Evolutionary conservation across 2,888 invertebrate species (phyloP), one percentile per base, ranked within the genome.

Genomic region (Coenonympha arcania): DNA sequence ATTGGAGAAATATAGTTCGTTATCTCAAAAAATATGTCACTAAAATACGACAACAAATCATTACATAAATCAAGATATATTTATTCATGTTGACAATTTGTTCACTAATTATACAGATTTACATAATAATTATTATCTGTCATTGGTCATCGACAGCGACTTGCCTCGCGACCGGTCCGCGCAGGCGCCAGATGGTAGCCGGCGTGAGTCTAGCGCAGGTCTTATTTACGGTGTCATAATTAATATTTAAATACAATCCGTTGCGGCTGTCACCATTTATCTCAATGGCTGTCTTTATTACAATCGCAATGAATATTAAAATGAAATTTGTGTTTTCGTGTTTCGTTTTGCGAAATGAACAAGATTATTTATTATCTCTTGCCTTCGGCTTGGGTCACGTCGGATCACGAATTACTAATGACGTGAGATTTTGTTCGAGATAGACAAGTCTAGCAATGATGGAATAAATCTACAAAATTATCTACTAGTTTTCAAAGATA

Each of bases 151-250:
- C 18, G 28, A 22, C 42, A 13, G 11, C 1, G 13, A n/a, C 6
- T 42, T 30, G 19, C 34, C n/a, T 20, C 18, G 15, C 30, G 30
- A 42, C 48, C 48, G 48, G 48, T 43, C 33, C 22, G 41, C 47
- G 34, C 37, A 13, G 40, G 51, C 50, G 41, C 51, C 51, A 51
- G 47, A 37, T 51, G 51, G 36, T 47, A n/a, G n/a, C n/a, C n/a
- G 0, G 31, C 30, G n/a, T 51, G 51, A 51, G 30, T 51, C 45
- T 39, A 39, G 34, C 26, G 34, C 48, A 43, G 37, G 20, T 20
- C 48, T 37, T 33, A 48, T 28, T 42, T 34, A 41, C 19, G 11
- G 34, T 44, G 22, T 33, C 39, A 48, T 48, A 33, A 44, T 52
- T 40, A 52, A 44, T 46, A 49, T 44, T 30, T 16, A 30, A 44